Evolutionary conservation across 2,113 vertebrate species (phyloP), one percentile per base, ranked within the genome.

Genomic region (Anseranas semipalmata): DNA sequence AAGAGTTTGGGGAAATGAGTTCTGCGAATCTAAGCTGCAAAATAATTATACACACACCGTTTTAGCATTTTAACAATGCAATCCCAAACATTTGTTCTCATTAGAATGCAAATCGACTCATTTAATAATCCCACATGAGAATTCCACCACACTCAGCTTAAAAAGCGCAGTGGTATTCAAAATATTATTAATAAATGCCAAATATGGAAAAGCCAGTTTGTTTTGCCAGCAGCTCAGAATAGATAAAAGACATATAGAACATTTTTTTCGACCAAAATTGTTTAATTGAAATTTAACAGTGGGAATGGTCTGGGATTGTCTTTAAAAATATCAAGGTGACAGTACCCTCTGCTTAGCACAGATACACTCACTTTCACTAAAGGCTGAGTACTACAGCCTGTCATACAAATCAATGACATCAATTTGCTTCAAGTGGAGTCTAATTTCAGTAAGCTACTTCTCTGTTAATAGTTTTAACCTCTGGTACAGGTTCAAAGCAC

Each of bases 21-120:
- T 98, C 97, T 97, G 97, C 53, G 78, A 98, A 98, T 98, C 98
- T 98, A 98, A 98, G 98, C 98, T 98, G 97, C 96, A 98, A 98
- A 98, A 99, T 99, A 99, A 99, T 99, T 99, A 98, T 98, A 98
- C 95, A 97, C 98, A 98, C 97, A 97, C 97, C 97, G 39, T 98
- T 98, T 98, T 98, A 98, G 98, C 98, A 98, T 98, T 99, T 99
- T 99, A 99, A 99, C 99, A 99, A 99, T 99, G 98, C 99, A 98
- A 98, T 98, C 98, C 98, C 97, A 98, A 98, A 98, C 98, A 99
- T 98, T 98, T 98, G 98, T 98, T 98, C 98, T 99, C 98, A 98
- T 99, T 99, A 98, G 98, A 98, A 99, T 99, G 98, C 98, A 99
- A 99, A 99, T 98, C 95, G 90, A 98, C 98, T 98, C 96, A 98